These are phyloP conservation scores for Phalacrocorax pelagicus DNA, from an alignment of 2,113 vertebrate genomes.

Conservation along the genomic window DNA sequence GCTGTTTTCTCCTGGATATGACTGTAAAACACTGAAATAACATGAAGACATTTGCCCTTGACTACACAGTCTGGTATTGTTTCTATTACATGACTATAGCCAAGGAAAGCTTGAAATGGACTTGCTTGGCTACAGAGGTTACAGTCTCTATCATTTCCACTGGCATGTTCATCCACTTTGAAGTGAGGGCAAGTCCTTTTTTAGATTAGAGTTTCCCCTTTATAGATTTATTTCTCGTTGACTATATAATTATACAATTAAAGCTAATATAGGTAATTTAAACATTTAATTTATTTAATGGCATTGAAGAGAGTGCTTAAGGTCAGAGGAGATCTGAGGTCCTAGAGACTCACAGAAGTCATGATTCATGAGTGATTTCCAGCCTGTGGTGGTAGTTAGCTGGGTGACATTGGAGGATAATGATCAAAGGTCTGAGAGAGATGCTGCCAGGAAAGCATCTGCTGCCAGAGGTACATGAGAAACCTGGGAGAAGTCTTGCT, in stretches of 20 bases:
- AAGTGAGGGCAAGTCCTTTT: constrained; percentile 33
- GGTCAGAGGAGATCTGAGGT: constrained; percentile 60
- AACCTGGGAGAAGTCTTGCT: not conserved
- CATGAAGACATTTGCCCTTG: not conserved
- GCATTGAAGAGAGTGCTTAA: constrained; percentile 62
- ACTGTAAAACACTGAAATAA: not conserved
- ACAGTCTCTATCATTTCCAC: not conserved
- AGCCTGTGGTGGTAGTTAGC: constrained; percentile 36
- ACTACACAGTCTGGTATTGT: not conserved
- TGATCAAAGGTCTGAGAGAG: constrained; percentile 14
- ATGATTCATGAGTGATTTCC: constrained; percentile 63
- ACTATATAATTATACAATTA: constrained; percentile 64
- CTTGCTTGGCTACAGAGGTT: not conserved
- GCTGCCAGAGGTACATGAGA: not conserved
- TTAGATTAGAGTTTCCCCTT: constrained; percentile 34
- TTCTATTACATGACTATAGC: not conserved
- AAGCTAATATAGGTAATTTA: constrained; percentile 64
- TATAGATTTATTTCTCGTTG: constrained; percentile 60
- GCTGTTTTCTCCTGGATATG: not conserved
- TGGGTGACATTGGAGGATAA: constrained; percentile 58
- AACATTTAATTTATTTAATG: constrained; percentile 70
- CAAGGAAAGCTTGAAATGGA: not conserved
- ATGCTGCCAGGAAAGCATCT: not conserved
- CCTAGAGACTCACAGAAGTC: constrained; percentile 21
- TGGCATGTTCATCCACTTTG: not conserved